Conservation (phyloP, 2,888 invertebrate species). For the Hirtodrosophila cameraria region DNA sequence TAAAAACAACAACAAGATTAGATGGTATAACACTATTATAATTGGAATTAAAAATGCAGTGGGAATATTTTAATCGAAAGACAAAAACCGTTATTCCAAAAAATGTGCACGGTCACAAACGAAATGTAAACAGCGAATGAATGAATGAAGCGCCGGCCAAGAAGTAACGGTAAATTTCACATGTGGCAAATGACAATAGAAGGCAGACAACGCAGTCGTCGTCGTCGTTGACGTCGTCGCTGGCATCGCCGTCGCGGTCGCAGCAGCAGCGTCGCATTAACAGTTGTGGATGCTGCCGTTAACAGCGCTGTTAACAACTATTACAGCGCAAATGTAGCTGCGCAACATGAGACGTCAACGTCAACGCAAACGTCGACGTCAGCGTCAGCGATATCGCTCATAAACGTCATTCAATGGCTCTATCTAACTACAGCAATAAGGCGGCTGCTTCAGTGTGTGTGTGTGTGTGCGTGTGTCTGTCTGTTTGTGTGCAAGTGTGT, state of each 20-base stretch:
- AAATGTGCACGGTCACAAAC: conserved; percentile 57
- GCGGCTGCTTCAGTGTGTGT: conserved; percentile 19
- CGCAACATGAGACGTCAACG: conserved; percentile 2
- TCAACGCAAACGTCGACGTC: conserved; percentile 22
- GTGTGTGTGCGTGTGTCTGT: conserved; percentile 12
- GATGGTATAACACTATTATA: conserved; percentile 6
- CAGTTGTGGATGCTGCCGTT: conserved; percentile 60
- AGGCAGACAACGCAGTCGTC: conserved; percentile 37
- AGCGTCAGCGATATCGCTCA: conserved; percentile 63
- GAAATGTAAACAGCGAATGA: conserved; percentile 81
- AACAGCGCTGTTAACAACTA: conserved; percentile 48
- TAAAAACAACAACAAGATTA: neutral
- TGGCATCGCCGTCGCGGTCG: conserved; percentile 32
- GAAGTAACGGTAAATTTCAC: conserved; percentile 81
- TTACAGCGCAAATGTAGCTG: conserved; percentile 33
- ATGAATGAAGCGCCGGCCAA: conserved; percentile 73
- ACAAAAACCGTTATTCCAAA: conserved; percentile 40
- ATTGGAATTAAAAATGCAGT: conserved; percentile 33
- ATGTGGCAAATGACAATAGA: conserved; percentile 79
- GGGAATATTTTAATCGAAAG: conserved; percentile 27
- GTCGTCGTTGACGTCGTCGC: conserved; percentile 23
- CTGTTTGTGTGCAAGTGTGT: conserved; percentile 15
- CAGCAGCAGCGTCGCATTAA: conserved; percentile 33
- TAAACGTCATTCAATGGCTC: conserved; percentile 78
- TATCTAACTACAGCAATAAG: conserved; percentile 67